These are phyloP conservation scores for Pollenia labialis DNA, from an alignment of 2,888 invertebrate species.

Conservation along the genomic window DNA sequence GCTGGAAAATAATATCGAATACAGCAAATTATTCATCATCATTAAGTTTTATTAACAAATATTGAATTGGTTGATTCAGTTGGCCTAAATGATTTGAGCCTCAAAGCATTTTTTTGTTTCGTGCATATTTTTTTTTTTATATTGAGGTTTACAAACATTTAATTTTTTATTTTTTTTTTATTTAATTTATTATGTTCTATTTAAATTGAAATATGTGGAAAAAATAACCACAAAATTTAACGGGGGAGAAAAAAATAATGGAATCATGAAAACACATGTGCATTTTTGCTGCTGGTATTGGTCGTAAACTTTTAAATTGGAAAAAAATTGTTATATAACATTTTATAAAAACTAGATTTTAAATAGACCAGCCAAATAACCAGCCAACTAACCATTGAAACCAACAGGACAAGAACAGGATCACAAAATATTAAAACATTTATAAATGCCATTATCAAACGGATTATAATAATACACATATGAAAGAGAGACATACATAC, in stretches of 20 bases:
- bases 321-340: conserved; percentile 31
- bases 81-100: conserved; percentile 53
- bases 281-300: conserved; percentile 30
- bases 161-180: conserved; percentile 42
- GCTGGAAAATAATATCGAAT: neutral
- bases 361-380: conserved; percentile 50
- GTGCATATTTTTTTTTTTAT: neutral
- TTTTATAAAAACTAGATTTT: conserved; percentile 45
- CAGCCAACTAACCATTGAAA: conserved; percentile 64
- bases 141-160: conserved; percentile 20
- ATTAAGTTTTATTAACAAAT: conserved; percentile 50
- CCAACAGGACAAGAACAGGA: conserved; percentile 57
- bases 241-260: conserved; percentile 1
- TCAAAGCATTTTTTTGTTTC: conserved; percentile 29
- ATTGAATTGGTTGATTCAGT: conserved; percentile 46
- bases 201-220: conserved; percentile 3
- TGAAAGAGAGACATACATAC: conserved; percentile 23
- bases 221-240: conserved; percentile 25
- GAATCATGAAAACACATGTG: conserved; percentile 25
- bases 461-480: conserved; percentile 62
- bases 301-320: neutral
- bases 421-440: conserved; percentile 66
- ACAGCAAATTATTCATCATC: conserved; percentile 6
- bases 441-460: conserved; percentile 55
- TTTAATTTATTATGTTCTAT: conserved; percentile 44